Base-by-base conservation (phyloP, 2,113 vertebrate genomes). In the Pyrgilauda ruficollis region DNA sequence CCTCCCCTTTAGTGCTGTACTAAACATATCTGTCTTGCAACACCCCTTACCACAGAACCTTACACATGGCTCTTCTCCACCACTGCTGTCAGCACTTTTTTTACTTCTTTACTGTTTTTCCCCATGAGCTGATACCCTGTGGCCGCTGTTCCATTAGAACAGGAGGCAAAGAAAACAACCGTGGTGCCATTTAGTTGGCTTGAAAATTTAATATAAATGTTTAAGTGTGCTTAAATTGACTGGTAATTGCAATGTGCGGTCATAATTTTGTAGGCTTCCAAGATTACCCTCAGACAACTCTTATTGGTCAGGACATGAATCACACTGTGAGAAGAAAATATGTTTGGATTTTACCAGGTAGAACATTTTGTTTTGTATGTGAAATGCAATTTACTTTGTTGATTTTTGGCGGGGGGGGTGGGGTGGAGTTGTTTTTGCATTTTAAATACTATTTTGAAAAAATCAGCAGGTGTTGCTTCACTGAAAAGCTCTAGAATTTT, bases 211-310 rank as follows among this genome's bases (percentile, higher is more conserved):
- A 95, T 85, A 84, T 87, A 97, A 97, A 97, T 97, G 92, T 95
- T 97, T 95, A 97, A 97, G 94, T 95, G 82, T 90, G 90, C 97
- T 96, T 96, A 97, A 97, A 98, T 97, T 96, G 95, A 78, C 96
- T 98, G 87, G 93, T 97, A 98, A 97, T 97, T 98, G 91, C 96
- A 87, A 82, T 62, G 78, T 97, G 95, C 97, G 92, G 61, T 84
- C 50, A 70, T 59, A 43, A 86, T 96, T 97, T 97, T 96, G 91
- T 83, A 93, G 84, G 90, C 77, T 97, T 97, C 95, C 88, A 97
- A 97, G 95, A 93, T 83, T 93, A 85, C 73, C 75, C 76, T 84
- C 90, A 80, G 75, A 62, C 88, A 96, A 83, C 77, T 91, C 93
- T 59, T 69, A 79, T 14, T 95, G 66, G 62, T 67, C 24, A 56